A percentile compares a stretch with the other conserved stretches of the same genome.
phyloP scores from a whole-genome alignment of 2,113 vertebrate species.

The Xiphophorus maculatus region DNA sequence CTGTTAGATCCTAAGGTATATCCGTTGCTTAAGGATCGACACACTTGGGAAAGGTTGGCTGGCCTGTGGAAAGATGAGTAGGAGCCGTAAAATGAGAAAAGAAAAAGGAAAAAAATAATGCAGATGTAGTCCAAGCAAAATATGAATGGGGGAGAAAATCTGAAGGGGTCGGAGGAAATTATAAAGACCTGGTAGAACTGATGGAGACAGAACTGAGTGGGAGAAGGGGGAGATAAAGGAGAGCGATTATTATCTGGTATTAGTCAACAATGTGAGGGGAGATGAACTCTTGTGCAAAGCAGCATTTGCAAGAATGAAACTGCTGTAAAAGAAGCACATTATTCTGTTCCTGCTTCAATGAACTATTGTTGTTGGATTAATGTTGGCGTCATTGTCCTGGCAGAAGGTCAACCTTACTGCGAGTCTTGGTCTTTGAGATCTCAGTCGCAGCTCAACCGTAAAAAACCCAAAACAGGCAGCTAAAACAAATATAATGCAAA shows the following conservation, averaged over 20 bases:
- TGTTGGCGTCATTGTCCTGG: neutral
- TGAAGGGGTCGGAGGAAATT: slow-evolving; percentile 15
- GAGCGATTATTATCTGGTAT: neutral
- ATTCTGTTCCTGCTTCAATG: neutral
- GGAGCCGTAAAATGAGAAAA: slow-evolving; percentile 7
- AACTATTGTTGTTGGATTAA: too few species aligned
- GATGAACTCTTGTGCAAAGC: neutral
- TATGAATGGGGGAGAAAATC: slow-evolving; percentile 24
- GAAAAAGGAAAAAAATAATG: neutral
- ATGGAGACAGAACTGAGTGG: slow-evolving; percentile 17
- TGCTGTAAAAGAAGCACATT: neutral
- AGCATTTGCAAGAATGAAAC: neutral
- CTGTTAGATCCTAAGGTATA: slow-evolving; percentile 10
- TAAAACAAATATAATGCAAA: too few species aligned
- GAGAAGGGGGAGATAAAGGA: slow-evolving; percentile 26
- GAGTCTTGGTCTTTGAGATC: neutral
- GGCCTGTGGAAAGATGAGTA: slow-evolving; percentile 10
- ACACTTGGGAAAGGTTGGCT: slow-evolving; percentile 11
- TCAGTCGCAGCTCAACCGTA: too few species aligned
- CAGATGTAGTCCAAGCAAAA: slow-evolving; percentile 12
- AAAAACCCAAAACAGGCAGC: too few species aligned
- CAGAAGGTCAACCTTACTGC: neutral
- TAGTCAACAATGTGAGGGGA: neutral
- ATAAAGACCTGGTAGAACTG: neutral
- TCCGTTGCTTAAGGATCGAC: slow-evolving; percentile 50